phyloP scores from a whole-genome alignment of 2,797 vertebrate genomes.

The Gallinago solitaria region DNA sequence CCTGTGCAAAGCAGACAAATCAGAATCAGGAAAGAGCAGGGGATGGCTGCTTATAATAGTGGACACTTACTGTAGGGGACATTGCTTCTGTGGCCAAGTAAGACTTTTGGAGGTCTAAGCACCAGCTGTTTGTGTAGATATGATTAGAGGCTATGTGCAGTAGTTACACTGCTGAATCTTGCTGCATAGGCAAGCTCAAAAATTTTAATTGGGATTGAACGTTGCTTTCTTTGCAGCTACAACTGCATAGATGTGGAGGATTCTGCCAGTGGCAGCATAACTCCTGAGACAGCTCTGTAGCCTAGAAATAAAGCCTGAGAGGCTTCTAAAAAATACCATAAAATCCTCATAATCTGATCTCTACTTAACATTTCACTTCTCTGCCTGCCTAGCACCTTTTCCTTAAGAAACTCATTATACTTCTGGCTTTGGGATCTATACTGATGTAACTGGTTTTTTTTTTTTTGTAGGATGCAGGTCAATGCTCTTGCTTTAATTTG shows the following conservation, averaged over 20 bases:
- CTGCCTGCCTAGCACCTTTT: not conserved
- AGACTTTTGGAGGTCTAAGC: not conserved
- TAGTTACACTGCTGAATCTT: not conserved
- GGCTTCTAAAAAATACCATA: not conserved
- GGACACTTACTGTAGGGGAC: not conserved
- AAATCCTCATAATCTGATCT: constrained; percentile 16
- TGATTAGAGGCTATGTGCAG: not conserved
- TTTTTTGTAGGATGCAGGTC: not conserved
- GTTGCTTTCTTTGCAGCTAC: not conserved
- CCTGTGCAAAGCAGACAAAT: not conserved
- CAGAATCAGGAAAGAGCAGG: not conserved
- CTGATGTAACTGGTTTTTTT: not conserved
- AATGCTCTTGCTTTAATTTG: not conserved
- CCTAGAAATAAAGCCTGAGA: not conserved
- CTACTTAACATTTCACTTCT: not conserved
- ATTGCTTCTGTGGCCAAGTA: not conserved
- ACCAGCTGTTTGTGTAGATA: constrained; percentile 15
- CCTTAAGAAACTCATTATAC: not conserved
- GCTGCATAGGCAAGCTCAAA: not conserved
- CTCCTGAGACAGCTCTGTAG: not conserved
- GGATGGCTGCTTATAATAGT: not conserved
- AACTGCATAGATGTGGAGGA: not conserved
- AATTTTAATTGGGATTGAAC: constrained; percentile 36
- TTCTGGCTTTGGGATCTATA: not conserved
- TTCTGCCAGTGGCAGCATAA: not conserved